These are phyloP conservation scores for Eumacrocentrus americanus DNA, from an alignment of 2,888 invertebrate genomes.

Conservation along the genomic window DNA sequence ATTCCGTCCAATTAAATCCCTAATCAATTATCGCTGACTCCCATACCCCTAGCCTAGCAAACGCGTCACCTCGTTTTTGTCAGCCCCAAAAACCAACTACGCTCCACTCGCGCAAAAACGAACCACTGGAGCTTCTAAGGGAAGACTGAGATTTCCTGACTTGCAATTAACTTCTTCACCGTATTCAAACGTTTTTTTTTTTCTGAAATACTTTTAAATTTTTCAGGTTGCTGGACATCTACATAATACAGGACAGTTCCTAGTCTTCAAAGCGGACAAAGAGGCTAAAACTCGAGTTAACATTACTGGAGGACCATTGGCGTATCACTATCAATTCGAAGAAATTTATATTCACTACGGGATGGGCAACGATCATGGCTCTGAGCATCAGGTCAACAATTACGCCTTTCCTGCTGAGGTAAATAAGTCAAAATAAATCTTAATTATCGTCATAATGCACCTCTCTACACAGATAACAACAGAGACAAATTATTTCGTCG, in stretches of 20 bases:
- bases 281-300: conserved; percentile 91
- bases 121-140: too few relatives aligned
- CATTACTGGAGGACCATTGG: conserved; percentile 94
- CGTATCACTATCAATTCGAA: conserved; percentile 93
- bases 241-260: conserved; percentile 92
- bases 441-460: too few relatives aligned
- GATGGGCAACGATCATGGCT: conserved; percentile 85
- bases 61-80: conserved; percentile 21
- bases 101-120: too few relatives aligned
- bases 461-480: background rate
- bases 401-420: conserved; percentile 98
- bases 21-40: conserved; percentile 44
- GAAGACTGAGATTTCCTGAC: too few relatives aligned
- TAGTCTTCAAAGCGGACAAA: conserved; percentile 89
- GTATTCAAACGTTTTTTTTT: too few relatives aligned
- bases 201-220: background rate
- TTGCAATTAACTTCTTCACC: too few relatives aligned
- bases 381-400: conserved; percentile 94
- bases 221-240: conserved; percentile 84
- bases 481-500: background rate
- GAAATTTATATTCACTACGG: conserved; percentile 97
- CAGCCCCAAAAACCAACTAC: too few relatives aligned
- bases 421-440: too few relatives aligned
- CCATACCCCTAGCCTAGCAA: background rate
- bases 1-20: conserved; percentile 49